These are phyloP conservation scores for Yasuhikotakia modesta DNA, from an alignment of 2,797 vertebrate genomes.

Conservation along the genomic window DNA sequence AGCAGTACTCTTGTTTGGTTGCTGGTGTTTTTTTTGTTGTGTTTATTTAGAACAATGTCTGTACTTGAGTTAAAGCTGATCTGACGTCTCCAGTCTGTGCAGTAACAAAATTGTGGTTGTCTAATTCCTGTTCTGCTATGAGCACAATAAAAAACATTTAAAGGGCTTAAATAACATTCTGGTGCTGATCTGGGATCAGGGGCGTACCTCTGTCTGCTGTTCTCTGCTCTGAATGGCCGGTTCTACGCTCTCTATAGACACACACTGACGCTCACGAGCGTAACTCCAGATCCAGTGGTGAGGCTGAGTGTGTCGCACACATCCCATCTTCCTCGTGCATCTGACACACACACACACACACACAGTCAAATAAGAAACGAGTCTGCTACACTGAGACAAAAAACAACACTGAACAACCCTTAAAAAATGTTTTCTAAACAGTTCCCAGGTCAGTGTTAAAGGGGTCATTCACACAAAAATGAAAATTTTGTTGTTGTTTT, in stretches of 20 bases:
- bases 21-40: conserved; percentile 11
- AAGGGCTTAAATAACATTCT: too few relatives aligned
- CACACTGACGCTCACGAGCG: conserved; percentile 71
- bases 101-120: conserved; percentile 4
- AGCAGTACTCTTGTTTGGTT: conserved; percentile 20
- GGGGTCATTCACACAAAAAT: too few relatives aligned
- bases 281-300: conserved; percentile 90
- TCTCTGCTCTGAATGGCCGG: conserved; percentile 82
- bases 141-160: not conserved
- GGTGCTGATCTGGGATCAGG: too few relatives aligned
- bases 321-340: conserved; percentile 79
- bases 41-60: not conserved
- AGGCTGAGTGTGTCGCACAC: conserved; percentile 70
- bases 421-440: too few relatives aligned
- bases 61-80: not conserved
- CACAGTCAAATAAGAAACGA: not conserved
- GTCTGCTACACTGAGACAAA: not conserved
- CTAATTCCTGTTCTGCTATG: not conserved
- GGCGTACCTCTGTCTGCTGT: conserved; percentile 77
- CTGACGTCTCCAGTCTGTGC: too few relatives aligned
- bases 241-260: conserved; percentile 73
- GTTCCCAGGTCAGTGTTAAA: too few relatives aligned
- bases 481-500: too few relatives aligned
- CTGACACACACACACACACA: conserved; percentile 63
- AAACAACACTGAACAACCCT: not conserved